Base-by-base conservation (phyloP, 2,113 vertebrate genomes). In the Halichoerus grypus region DNA sequence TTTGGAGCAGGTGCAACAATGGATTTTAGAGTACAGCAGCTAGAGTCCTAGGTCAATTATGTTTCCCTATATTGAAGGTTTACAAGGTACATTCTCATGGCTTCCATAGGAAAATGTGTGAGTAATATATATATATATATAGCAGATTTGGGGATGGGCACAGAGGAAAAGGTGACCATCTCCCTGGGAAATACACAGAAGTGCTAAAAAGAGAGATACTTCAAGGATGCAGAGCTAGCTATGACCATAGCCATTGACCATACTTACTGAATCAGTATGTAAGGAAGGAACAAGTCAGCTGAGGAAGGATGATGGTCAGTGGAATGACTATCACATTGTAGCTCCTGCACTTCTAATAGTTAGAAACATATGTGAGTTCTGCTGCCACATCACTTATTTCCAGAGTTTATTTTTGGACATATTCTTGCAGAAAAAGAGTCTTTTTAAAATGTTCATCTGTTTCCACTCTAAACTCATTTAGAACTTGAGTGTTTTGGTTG, bases 391-490 rank as follows among this genome's bases (percentile, higher is more conserved):
- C 46, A 84, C 69, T 94, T 93, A 46, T 88, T 92, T 94, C 59
- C 59, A 72, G 42, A 71, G 82, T 88, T 93, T 94, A 96, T 92
- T 97, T 96, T 72, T 92, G 95, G 94, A 94, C 69, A 79, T 93
- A 95, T 82, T 95, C 81, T 72, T 84, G 77, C 69, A 94, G 79
- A 4, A 79, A 65, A 93, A 81, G 61, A 39, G 33, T 80, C 57
- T 88, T 84, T 95, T 77, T 77, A 21, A 88, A 97, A 95, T 74
- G 36, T 94, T 96, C 80, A 97, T 87, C 91, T 96, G 88, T 82
- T 96, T 96, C 72, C 46, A 98, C 63, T 95, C 71, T 92, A 92
- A 96, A 94, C 53, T 19, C 80, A 92, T 87, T 97, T 98, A 92
- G 53, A 95, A 95, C 49, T 79, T 6, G 33, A 94, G 53, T 93